Conservation (phyloP, 2,888 invertebrate genomes). For the Microplitis deprimator region DNA sequence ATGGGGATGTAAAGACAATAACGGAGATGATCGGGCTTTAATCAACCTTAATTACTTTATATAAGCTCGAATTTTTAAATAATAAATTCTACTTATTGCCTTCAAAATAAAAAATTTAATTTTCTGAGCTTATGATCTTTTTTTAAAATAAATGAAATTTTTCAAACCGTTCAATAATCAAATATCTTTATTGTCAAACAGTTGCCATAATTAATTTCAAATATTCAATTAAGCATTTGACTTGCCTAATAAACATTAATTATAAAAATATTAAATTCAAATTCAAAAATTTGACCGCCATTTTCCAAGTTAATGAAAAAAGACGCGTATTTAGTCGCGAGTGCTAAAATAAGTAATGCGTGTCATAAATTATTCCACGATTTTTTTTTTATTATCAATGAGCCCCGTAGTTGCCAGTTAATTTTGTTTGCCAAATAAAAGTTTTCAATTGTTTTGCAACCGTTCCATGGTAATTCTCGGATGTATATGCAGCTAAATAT, state of each 20-base stretch:
- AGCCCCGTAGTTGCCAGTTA: conserved; percentile 31
- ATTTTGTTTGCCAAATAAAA: conserved; percentile 40
- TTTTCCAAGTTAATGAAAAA: no score
- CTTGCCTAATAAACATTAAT: no score
- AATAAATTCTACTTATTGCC: conserved; percentile 13
- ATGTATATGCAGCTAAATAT: conserved; percentile 35
- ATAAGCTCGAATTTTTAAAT: neutral
- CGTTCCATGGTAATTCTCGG: conserved; percentile 28
- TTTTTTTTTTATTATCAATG: conserved; percentile 28
- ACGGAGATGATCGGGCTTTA: neutral
- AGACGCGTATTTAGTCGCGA: conserved; percentile 40
- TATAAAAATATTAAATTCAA: no score
- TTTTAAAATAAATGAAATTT: no score
- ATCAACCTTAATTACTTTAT: neutral
- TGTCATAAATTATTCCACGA: conserved; percentile 51
- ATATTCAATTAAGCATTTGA: no score
- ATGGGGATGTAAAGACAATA: neutral
- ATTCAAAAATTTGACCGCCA: no score
- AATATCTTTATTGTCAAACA: no score
- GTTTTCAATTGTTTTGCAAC: conserved; percentile 43
- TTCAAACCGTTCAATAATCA: no score
- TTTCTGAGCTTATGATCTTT: no score
- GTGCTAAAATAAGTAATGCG: conserved; percentile 41
- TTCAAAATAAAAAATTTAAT: no score
- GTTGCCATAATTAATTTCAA: no score